Evolutionary conservation across 2,113 vertebrate species (phyloP), one percentile per base, ranked within the genome.

Genomic region (Myiopsitta monachus): DNA sequence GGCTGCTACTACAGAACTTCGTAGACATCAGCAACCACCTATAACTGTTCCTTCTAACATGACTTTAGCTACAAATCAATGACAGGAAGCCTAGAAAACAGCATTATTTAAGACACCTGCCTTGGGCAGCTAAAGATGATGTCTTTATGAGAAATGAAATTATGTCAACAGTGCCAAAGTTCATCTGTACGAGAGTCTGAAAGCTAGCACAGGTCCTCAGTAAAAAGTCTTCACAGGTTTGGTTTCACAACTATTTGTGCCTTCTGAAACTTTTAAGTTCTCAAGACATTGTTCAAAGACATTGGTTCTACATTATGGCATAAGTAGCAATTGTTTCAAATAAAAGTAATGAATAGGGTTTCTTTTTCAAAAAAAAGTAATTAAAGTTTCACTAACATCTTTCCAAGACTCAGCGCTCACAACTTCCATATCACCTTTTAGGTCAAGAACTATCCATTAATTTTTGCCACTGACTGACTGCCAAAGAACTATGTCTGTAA

Each of bases 241-340:
- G 2, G 21, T 6, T 73, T 76, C 38, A 75, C 18, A 69, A 2
- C 33, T 28, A 22, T 55, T 66, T 73, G 8, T 39, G 19, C 49
- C 52, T 93, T 64, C 30, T 46, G 61, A 78, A 87, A 76, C 39
- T 82, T 79, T 73, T 30, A 63, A 49, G 16, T 67, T 87, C 36
- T 59, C 24, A n/a, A n/a, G n/a, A n/a, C n/a, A n/a, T 73, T 72
- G 49, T 31, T 66, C 28, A 59, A 78, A 83, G 27, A 36, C n/a
- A 51, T 5, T 3, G 0, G 0, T 54, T 26, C 5, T 63, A 16
- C 18, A 23, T n/a, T 49, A 39, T 5, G 14, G 23, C 9, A 11
- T 3, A 75, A 28, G 26, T 18, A 89, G 38, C 9, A 82, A 87
- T 0, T 46, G 10, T 26, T 88, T 63, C 55, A 57, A 57, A 57